Percentiles rank a stretch among this genome's conserved stretches.
Conservation (phyloP, 2,797 vertebrate genomes). For the Spheniscus humboldti region DNA sequence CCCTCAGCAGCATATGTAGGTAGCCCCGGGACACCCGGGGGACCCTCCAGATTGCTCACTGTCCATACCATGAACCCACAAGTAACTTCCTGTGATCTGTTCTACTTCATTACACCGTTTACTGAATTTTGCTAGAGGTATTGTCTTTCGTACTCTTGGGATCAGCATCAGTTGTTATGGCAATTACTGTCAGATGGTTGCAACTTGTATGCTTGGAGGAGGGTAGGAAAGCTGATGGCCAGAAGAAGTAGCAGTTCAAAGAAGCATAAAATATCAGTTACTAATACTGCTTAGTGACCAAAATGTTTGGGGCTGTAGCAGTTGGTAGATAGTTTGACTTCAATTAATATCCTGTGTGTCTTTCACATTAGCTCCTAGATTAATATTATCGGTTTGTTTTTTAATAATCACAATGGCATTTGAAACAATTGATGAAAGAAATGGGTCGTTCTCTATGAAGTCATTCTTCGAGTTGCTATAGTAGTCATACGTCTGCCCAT, state of each 20-base stretch:
- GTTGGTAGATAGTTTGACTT: background rate
- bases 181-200: slow-evolving; percentile 3
- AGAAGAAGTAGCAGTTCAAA: background rate
- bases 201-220: background rate
- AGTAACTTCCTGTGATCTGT: background rate
- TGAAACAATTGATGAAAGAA: background rate
- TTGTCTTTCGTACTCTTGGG: background rate
- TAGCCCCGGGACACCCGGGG: background rate
- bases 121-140: background rate
- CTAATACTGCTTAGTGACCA: background rate
- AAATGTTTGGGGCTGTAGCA: background rate
- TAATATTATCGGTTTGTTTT: background rate
- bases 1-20: background rate
- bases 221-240: background rate
- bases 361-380: background rate
- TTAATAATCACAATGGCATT: background rate
- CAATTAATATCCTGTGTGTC: background rate
- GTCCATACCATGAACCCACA: background rate
- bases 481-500: background rate
- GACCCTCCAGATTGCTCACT: background rate
- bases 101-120: background rate
- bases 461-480: background rate
- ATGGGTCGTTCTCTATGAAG: background rate
- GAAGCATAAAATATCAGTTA: background rate
- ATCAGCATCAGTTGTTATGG: background rate